These are phyloP conservation scores for Strigops habroptila DNA, from an alignment of 2,113 vertebrate species.

Conservation along the genomic window DNA sequence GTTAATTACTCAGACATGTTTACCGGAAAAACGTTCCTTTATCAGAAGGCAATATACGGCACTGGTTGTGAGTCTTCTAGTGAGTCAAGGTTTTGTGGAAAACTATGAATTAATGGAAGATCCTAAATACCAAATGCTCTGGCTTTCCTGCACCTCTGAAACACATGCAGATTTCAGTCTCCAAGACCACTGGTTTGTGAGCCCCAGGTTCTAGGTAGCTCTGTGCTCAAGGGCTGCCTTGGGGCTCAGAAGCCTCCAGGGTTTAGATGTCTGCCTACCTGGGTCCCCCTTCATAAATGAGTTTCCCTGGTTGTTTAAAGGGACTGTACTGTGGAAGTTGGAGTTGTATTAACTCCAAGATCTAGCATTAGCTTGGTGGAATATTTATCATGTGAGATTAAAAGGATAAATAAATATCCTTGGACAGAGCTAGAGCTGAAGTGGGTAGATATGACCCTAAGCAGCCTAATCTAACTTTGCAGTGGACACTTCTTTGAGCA, in stretches of 20 bases:
- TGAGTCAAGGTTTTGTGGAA: neutral
- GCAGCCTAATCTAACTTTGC: neutral
- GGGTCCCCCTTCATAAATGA: neutral
- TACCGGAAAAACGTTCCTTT: neutral
- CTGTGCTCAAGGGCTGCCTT: neutral
- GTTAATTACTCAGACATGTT: neutral
- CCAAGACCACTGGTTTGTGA: rapidly evolving
- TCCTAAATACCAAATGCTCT: neutral
- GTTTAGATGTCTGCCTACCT: neutral
- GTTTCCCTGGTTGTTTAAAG: neutral
- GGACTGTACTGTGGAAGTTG: neutral
- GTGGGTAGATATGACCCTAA: neutral
- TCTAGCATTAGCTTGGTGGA: neutral
- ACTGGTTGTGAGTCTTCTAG: neutral
- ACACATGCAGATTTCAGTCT: rapidly evolving
- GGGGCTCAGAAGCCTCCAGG: neutral
- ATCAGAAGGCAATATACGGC: neutral
- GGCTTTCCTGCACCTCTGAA: neutral
- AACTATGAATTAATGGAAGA: neutral
- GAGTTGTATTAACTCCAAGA: neutral
- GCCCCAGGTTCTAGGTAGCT: neutral
- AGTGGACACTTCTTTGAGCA: neutral
- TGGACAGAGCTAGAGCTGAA: neutral
- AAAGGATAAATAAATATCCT: neutral
- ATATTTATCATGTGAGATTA: neutral